phyloP scores from a whole-genome alignment of 2,888 invertebrate genomes.

The Synanthedon vespiformis region DNA sequence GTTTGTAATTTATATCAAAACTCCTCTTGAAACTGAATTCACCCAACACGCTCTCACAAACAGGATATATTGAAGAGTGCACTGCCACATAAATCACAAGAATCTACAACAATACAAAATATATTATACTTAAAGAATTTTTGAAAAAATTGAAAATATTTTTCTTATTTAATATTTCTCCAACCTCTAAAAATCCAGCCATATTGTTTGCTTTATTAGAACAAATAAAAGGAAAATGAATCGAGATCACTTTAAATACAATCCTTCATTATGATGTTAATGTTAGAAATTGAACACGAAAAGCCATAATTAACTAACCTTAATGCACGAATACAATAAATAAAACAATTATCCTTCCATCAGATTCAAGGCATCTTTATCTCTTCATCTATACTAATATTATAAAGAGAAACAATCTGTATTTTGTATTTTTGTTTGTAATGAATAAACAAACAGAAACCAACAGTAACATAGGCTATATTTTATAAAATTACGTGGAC shows the following conservation, averaged over 20 bases:
- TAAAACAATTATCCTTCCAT: not conserved
- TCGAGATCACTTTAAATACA: conserved; percentile 5
- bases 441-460: no score
- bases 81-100: conserved; percentile 12
- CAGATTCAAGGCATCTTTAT: not conserved
- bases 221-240: conserved; percentile 1
- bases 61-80: conserved; percentile 4
- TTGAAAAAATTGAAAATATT: not conserved
- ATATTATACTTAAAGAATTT: not conserved
- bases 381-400: no score
- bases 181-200: conserved; percentile 4
- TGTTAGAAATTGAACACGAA: not conserved
- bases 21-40: conserved; percentile 28
- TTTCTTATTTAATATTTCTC: not conserved
- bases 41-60: conserved; percentile 19
- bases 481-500: no score
- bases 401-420: no score
- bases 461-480: no score
- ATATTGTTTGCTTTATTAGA: conserved; percentile 2
- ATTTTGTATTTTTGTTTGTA: no score
- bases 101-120: conserved; percentile 12
- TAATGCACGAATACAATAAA: not conserved
- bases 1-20: conserved; percentile 29
- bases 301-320: not conserved
- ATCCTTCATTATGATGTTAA: not conserved